A percentile compares a stretch with the other conserved stretches of the same genome.
phyloP scores from a whole-genome alignment of 2,797 vertebrate species.

The Tympanoctomys barrerae region DNA sequence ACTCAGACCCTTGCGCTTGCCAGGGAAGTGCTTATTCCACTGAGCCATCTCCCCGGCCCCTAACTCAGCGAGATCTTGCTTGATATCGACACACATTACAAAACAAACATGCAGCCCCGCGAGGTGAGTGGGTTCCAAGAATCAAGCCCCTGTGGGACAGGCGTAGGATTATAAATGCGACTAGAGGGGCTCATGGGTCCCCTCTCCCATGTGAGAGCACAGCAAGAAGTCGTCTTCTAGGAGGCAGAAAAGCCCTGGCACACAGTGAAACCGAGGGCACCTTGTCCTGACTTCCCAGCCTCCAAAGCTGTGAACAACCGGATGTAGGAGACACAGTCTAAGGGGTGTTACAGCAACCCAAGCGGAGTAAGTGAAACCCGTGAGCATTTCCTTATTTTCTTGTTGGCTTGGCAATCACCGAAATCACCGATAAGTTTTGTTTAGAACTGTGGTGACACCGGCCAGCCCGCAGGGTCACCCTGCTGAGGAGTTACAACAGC shows the following conservation, averaged over 20 bases:
- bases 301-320: background rate
- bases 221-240: background rate
- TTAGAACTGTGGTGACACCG: background rate
- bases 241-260: background rate
- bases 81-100: background rate
- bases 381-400: slow-evolving; percentile 26
- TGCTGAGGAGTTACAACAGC: background rate
- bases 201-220: background rate
- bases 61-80: no score
- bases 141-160: background rate
- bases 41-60: no score
- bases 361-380: background rate
- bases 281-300: background rate
- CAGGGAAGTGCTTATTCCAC: no score
- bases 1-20: no score
- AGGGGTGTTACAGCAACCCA: background rate
- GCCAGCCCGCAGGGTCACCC: background rate
- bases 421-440: background rate
- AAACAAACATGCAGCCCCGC: background rate
- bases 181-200: background rate
- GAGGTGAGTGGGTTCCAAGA: background rate
- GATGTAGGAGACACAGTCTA: background rate
- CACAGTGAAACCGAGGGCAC: background rate
- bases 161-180: background rate
- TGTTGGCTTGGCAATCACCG: background rate